A percentile compares a stretch with the other conserved stretches of the same genome.
Conservation (phyloP, 2,888 invertebrate species). For the Drosophila rubida region DNA sequence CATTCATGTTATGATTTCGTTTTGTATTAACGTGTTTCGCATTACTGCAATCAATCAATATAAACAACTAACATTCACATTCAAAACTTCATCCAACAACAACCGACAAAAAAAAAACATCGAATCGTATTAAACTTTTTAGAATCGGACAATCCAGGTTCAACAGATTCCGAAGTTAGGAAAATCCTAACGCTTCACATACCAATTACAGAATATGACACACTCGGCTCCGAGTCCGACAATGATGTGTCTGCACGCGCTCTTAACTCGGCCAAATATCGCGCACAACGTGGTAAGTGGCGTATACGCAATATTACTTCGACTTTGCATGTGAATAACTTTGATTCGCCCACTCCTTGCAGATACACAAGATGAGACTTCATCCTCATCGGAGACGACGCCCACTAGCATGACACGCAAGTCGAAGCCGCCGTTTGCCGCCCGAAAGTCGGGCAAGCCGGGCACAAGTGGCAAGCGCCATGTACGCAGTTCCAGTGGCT, state of each 20-base stretch:
- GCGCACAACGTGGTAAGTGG: slow-evolving; percentile 83
- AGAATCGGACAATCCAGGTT: slow-evolving; percentile 97
- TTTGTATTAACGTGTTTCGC: slow-evolving; percentile 2
- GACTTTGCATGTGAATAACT: not conserved
- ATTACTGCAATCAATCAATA: slow-evolving; percentile 34
- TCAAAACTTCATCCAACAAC: slow-evolving; percentile 40
- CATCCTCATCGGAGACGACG: slow-evolving; percentile 92
- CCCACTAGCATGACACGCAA: slow-evolving; percentile 89
- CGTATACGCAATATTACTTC: slow-evolving; percentile 10
- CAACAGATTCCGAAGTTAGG: slow-evolving; percentile 97
- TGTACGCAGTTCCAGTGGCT: slow-evolving; percentile 92
- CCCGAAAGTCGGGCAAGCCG: slow-evolving; percentile 88
- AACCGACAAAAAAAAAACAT: slow-evolving; percentile 77
- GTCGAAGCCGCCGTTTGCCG: slow-evolving; percentile 90
- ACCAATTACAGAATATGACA: slow-evolving; percentile 97
- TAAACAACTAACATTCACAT: slow-evolving; percentile 69
- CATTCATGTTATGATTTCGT: slow-evolving; percentile 26
- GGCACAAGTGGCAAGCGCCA: slow-evolving; percentile 88
- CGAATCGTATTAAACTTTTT: slow-evolving; percentile 86
- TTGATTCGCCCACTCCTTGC: slow-evolving; percentile 4
- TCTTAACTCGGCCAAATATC: slow-evolving; percentile 85
- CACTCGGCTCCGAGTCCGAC: slow-evolving; percentile 91
- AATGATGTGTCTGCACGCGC: slow-evolving; percentile 91
- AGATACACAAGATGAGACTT: slow-evolving; percentile 91
- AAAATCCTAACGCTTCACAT: slow-evolving; percentile 96